Conservation (phyloP, 2,797 vertebrate genomes). For the Hoplostethus mediterraneus region DNA sequence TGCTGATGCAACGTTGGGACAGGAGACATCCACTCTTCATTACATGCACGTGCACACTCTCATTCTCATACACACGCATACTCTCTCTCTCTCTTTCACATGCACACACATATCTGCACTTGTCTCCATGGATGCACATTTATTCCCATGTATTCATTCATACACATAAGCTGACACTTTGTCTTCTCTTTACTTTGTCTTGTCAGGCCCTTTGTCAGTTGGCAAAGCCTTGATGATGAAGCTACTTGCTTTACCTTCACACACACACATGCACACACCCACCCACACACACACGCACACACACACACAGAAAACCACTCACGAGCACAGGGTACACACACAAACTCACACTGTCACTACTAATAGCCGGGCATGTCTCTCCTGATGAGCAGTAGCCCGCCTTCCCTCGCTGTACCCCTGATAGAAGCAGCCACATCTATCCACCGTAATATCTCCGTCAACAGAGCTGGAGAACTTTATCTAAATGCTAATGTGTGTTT, state of each 20-base stretch:
- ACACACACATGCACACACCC: constrained; percentile 5
- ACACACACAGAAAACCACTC: not conserved
- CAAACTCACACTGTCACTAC: constrained; percentile 42
- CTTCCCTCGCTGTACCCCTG: constrained; percentile 43
- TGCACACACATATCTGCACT: not conserved
- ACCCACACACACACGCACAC: not conserved
- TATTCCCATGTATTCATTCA: not conserved
- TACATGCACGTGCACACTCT: not conserved
- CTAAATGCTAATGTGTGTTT: constrained; percentile 75
- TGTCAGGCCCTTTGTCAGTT: not conserved
- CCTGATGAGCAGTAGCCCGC: constrained; percentile 39
- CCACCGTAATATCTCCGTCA: constrained; percentile 52
- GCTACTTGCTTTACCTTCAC: not conserved
- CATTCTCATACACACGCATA: not conserved
- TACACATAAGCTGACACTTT: too few relatives aligned
- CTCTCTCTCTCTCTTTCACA: too few relatives aligned
- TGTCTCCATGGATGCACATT: not conserved
- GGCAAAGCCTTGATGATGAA: not conserved
- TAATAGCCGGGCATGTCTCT: constrained; percentile 40
- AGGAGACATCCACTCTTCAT: constrained; percentile 1
- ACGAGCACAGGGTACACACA: constrained; percentile 10
- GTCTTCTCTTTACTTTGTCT: not conserved
- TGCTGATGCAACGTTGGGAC: constrained; percentile 16
- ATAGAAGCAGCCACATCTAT: constrained; percentile 65
- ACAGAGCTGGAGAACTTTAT: constrained; percentile 64